Evolutionary conservation across 2,888 invertebrate species (phyloP).

Genomic region (Volucella zonaria): DNA sequence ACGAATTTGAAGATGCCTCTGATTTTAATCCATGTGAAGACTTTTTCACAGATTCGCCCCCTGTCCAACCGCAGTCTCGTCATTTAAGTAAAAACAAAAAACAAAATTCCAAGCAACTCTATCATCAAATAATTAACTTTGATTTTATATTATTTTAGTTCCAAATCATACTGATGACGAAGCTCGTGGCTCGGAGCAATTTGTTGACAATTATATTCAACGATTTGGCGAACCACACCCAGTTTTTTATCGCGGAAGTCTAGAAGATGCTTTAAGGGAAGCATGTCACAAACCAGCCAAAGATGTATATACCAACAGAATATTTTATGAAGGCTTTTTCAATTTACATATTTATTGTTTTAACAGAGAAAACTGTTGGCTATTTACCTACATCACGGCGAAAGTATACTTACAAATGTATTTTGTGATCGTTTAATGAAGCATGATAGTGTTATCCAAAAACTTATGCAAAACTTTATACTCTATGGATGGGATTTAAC

Average conservation of each 20-base stretch:
- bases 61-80: conserved; percentile 87
- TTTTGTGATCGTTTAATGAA: conserved; percentile 98
- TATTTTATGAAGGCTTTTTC: neutral
- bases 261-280: conserved; percentile 95
- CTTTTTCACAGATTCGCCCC: conserved; percentile 90
- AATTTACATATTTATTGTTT: conserved; percentile 66
- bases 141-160: conserved; percentile 84
- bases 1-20: conserved; percentile 93
- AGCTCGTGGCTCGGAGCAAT: conserved; percentile 92
- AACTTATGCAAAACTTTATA: conserved; percentile 94
- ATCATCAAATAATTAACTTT: conserved; percentile 19
- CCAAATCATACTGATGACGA: conserved; percentile 94
- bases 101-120: neutral
- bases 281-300: conserved; percentile 94
- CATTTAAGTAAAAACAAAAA: conserved; percentile 87
- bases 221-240: conserved; percentile 92
- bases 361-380: conserved; percentile 94
- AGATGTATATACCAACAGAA: conserved; percentile 86
- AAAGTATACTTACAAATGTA: conserved; percentile 96
- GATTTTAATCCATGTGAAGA: conserved; percentile 94
- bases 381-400: conserved; percentile 98
- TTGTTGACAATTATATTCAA: conserved; percentile 92
- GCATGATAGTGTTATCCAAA: conserved; percentile 94
- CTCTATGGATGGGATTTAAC: conserved; percentile 99
- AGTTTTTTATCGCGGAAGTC: conserved; percentile 94